These are phyloP conservation scores for Polymixis lichenea DNA, from an alignment of 2,888 invertebrate species.

Conservation along the genomic window DNA sequence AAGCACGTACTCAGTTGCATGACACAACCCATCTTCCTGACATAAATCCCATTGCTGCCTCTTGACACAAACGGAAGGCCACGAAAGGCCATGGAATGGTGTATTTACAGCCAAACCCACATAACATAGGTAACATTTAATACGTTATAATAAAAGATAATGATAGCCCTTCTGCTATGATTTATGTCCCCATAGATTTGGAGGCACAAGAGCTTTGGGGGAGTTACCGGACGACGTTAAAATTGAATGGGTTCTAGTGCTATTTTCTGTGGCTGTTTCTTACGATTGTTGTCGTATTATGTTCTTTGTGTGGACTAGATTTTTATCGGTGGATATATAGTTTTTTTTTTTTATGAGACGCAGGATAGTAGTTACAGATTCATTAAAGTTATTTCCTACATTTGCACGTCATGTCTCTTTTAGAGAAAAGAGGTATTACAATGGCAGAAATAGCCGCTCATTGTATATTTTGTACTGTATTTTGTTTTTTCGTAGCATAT, in stretches of 20 bases:
- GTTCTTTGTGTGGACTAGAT: slow-evolving; percentile 26
- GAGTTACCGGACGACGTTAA: slow-evolving; percentile 57
- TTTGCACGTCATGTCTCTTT: not conserved
- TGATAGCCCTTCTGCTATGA: slow-evolving; percentile 57
- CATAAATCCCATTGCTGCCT: slow-evolving; percentile 25
- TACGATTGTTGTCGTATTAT: slow-evolving; percentile 30
- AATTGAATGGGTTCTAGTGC: slow-evolving; percentile 52
- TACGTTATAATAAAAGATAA: slow-evolving; percentile 62
- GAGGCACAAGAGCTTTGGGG: slow-evolving; percentile 49
- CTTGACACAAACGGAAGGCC: slow-evolving; percentile 36
- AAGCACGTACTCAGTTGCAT: slow-evolving; percentile 34
- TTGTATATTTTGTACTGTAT: too few species aligned
- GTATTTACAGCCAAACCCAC: slow-evolving; percentile 42
- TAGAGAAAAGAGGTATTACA: not conserved
- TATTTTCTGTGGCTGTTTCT: slow-evolving; percentile 33
- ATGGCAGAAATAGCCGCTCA: too few species aligned
- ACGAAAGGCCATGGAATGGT: slow-evolving; percentile 26
- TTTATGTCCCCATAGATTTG: slow-evolving; percentile 58
- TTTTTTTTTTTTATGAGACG: not conserved
- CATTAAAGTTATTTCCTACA: not conserved
- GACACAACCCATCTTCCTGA: slow-evolving; percentile 30
- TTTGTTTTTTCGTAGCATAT: too few species aligned
- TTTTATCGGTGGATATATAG: not conserved
- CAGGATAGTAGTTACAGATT: not conserved
- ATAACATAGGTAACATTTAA: slow-evolving; percentile 54